Conservation (phyloP, 2,113 vertebrate genomes). For the Neogobius melanostomus region DNA sequence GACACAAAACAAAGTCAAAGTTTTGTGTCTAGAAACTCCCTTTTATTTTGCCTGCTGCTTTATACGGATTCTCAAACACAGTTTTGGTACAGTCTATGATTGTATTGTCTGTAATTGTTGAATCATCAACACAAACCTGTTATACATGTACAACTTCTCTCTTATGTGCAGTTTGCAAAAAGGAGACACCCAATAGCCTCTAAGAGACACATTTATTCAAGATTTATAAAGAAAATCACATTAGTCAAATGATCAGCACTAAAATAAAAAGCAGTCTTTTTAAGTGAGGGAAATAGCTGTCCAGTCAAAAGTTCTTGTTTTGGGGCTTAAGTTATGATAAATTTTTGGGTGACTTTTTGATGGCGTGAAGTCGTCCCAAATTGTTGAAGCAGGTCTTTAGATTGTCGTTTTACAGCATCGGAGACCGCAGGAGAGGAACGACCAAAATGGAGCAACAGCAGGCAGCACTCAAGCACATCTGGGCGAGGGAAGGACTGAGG, state of each 20-base stretch:
- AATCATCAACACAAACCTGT: too few species aligned
- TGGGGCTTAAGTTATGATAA: slow-evolving; percentile 51
- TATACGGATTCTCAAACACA: too few species aligned
- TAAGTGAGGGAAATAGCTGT: slow-evolving; percentile 5
- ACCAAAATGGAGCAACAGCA: slow-evolving; percentile 81
- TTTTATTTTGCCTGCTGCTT: too few species aligned
- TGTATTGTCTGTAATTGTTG: too few species aligned
- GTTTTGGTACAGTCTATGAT: too few species aligned
- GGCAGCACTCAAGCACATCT: slow-evolving; percentile 89
- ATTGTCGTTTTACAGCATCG: slow-evolving; percentile 60
- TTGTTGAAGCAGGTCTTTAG: slow-evolving; percentile 76
- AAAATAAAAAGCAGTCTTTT: neutral
- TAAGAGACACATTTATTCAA: neutral
- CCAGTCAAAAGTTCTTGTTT: slow-evolving; percentile 25
- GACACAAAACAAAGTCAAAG: too few species aligned
- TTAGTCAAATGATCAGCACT: neutral
- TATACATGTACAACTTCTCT: too few species aligned
- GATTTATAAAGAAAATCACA: neutral
- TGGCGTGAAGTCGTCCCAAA: slow-evolving; percentile 33
- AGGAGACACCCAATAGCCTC: neutral
- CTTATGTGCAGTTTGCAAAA: neutral
- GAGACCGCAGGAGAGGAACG: slow-evolving; percentile 53
- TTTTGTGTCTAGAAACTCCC: too few species aligned
- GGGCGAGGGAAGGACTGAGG: slow-evolving; percentile 84
- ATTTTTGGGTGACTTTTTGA: slow-evolving; percentile 55